These are phyloP conservation scores for Drusus annulatus DNA, from an alignment of 1,140 invertebrate species.

Conservation along the genomic window DNA sequence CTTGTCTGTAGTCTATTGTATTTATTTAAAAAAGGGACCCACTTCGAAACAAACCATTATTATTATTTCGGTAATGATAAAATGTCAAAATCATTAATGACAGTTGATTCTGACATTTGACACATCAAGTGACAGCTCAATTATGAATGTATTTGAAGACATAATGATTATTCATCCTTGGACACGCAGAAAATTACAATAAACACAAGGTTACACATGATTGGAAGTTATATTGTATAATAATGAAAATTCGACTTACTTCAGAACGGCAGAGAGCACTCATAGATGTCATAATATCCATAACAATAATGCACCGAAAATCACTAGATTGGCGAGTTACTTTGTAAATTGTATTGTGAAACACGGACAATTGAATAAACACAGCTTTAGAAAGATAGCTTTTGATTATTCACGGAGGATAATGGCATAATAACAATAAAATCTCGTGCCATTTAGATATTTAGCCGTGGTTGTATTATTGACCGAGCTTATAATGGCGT, in stretches of 20 bases:
- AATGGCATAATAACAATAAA: constrained; percentile 11
- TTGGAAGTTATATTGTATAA: neutral
- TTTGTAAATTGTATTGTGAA: too few relatives aligned
- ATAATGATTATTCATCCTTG: neutral
- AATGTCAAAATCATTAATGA: too few relatives aligned
- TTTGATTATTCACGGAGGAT: neutral
- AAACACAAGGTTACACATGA: neutral
- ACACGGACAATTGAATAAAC: too few relatives aligned
- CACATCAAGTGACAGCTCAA: neutral
- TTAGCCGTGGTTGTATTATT: neutral
- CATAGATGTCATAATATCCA: constrained; percentile 7
- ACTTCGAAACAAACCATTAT: too few relatives aligned
- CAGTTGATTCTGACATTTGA: too few relatives aligned
- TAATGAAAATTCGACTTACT: neutral
- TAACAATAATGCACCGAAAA: neutral
- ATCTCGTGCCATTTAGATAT: neutral
- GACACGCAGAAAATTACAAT: neutral
- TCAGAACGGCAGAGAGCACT: neutral
- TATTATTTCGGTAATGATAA: too few relatives aligned
- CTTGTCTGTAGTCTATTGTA: too few relatives aligned
- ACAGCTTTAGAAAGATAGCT: too few relatives aligned
- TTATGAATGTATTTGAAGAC: neutral
- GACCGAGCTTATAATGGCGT: constrained; percentile 32
- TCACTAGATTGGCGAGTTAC: neutral
- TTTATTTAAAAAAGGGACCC: too few relatives aligned